phyloP scores from a whole-genome alignment of 1,140 invertebrate species.

The Stenopsyche tienmushanensis region DNA sequence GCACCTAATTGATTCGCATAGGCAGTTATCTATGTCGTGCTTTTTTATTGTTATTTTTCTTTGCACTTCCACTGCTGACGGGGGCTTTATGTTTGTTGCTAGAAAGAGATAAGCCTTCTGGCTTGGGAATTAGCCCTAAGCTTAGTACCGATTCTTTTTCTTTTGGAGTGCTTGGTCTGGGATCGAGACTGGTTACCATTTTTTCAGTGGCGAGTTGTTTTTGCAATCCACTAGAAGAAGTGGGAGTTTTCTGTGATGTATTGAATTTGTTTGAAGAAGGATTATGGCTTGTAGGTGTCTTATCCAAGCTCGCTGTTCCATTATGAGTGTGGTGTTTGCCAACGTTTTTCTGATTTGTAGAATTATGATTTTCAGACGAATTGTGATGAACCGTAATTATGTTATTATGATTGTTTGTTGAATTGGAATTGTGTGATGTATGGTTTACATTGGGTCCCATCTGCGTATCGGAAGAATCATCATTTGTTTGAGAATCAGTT shows the following conservation, averaged over 20 bases:
- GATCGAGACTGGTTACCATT: slow-evolving; percentile 50
- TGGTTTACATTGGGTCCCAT: slow-evolving; percentile 50
- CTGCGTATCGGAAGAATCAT: slow-evolving; percentile 72
- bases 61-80: slow-evolving; percentile 57
- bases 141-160: slow-evolving; percentile 54
- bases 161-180: slow-evolving; percentile 54
- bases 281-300: slow-evolving; percentile 44
- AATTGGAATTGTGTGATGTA: slow-evolving; percentile 45
- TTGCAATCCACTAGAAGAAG: slow-evolving; percentile 55
- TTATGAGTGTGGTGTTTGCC: slow-evolving; percentile 67
- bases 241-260: slow-evolving; percentile 53
- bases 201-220: slow-evolving; percentile 57
- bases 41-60: slow-evolving; percentile 69
- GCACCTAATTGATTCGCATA: no score
- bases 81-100: slow-evolving; percentile 62
- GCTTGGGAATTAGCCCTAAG: slow-evolving; percentile 46
- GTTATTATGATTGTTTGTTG: slow-evolving; percentile 65
- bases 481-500: slow-evolving; percentile 83
- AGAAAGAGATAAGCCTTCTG: slow-evolving; percentile 51
- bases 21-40: slow-evolving; percentile 70
- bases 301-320: slow-evolving; percentile 51
- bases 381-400: no score
- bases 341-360: slow-evolving; percentile 60
- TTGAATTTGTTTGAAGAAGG: slow-evolving; percentile 50
- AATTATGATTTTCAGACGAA: slow-evolving; percentile 60